Conservation (phyloP, 2,888 invertebrate species). For the Lypha dubia region DNA sequence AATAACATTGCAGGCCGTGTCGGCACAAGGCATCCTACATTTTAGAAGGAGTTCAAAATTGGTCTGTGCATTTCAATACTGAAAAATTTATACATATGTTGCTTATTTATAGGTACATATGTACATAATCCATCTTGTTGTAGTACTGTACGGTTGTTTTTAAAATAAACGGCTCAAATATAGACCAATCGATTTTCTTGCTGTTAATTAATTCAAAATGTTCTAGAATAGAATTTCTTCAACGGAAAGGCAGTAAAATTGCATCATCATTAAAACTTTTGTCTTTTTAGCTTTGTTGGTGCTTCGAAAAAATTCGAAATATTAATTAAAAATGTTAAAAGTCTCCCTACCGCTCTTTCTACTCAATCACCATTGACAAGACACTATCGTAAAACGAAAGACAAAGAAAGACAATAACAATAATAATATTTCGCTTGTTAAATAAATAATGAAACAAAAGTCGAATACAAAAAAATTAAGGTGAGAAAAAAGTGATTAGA, state of each 20-base stretch:
- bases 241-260: slow-evolving; percentile 41
- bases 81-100: too few species aligned
- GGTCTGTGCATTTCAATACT: too few species aligned
- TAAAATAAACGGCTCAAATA: background rate
- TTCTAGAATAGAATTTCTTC: slow-evolving; percentile 16
- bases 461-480: background rate
- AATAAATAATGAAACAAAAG: slow-evolving; percentile 30
- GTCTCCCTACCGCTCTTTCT: too few species aligned
- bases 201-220: background rate
- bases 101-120: too few species aligned
- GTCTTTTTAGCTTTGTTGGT: background rate
- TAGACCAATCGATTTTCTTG: slow-evolving; percentile 5
- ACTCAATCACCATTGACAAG: background rate
- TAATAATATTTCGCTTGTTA: background rate
- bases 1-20: too few species aligned
- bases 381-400: background rate
- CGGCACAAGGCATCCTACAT: too few species aligned
- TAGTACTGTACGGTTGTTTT: background rate
- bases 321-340: slow-evolving; percentile 3
- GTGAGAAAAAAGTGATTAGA: slow-evolving; percentile 54
- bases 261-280: slow-evolving; percentile 23
- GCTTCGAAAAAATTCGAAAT: too few species aligned
- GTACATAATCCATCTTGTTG: too few species aligned
- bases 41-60: too few species aligned
- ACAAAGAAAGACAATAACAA: background rate